Percentiles rank a stretch among this genome's conserved stretches.
Conservation (phyloP, 2,797 vertebrate genomes). For the Squalus acanthias region DNA sequence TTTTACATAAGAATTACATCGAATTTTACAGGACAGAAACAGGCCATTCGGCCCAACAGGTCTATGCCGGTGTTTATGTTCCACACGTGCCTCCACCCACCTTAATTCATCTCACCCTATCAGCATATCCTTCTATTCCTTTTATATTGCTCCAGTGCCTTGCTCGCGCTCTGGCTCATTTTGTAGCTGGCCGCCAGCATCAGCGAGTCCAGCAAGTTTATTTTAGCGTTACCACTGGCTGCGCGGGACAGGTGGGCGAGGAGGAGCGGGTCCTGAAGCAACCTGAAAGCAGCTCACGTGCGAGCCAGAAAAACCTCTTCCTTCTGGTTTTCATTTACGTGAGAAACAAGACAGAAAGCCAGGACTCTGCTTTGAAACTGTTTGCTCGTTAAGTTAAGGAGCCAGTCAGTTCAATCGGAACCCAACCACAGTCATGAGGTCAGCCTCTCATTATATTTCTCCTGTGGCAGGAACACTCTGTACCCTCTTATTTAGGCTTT, state of each 20-base stretch:
- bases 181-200: not conserved
- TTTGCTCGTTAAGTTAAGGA: not conserved
- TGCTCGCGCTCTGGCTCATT: not conserved
- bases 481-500: not conserved
- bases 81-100: too few species aligned
- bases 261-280: not conserved
- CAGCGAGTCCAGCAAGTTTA: not conserved
- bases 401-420: not conserved
- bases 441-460: not conserved
- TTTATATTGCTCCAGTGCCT: not conserved
- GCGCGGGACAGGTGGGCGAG: not conserved
- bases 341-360: not conserved
- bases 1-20: not conserved
- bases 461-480: not conserved
- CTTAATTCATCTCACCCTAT: not conserved
- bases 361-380: not conserved
- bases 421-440: slow-evolving; percentile 9
- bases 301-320: not conserved
- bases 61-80: too few species aligned
- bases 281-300: not conserved
- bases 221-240: not conserved
- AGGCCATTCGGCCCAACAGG: not conserved
- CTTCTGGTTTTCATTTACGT: not conserved
- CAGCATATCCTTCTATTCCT: not conserved
- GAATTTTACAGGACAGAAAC: not conserved